phyloP scores from a whole-genome alignment of 2,113 vertebrate species.

The Mastomys coucha region DNA sequence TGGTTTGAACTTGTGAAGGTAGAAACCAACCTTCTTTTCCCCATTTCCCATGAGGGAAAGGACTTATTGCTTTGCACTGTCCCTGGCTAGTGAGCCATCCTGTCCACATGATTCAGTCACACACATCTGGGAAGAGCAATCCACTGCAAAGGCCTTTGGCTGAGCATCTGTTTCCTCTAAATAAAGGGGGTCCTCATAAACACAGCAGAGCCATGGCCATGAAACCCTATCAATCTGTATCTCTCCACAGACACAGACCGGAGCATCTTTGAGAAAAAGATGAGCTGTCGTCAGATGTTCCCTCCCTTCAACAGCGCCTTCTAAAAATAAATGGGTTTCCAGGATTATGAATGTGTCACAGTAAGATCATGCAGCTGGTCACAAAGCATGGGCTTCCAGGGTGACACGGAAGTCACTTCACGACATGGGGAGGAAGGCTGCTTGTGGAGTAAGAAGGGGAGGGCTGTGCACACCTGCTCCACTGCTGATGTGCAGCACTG shows the following conservation, averaged over 20 bases:
- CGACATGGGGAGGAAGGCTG: neutral
- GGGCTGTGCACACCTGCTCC: neutral
- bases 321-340: conserved; percentile 65
- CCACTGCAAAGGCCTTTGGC: neutral
- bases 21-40: neutral
- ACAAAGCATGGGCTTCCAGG: neutral
- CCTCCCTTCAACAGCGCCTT: conserved; percentile 37
- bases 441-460: neutral
- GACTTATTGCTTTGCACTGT: neutral
- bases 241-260: conserved; percentile 35
- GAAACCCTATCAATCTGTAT: conserved; percentile 14
- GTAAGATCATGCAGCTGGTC: conserved; percentile 11
- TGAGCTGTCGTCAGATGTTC: conserved; percentile 60
- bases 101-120: neutral
- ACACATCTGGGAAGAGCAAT: neutral
- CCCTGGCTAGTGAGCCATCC: neutral
- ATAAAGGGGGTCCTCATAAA: conserved; percentile 56
- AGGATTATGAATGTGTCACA: conserved; percentile 30
- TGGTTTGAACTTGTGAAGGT: neutral
- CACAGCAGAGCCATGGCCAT: neutral
- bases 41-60: neutral
- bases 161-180: conserved; percentile 45
- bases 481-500: too few species aligned
- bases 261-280: conserved; percentile 53
- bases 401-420: neutral